These are phyloP conservation scores for Sphenodon punctatus DNA, from an alignment of 2,797 vertebrate genomes.

Conservation along the genomic window DNA sequence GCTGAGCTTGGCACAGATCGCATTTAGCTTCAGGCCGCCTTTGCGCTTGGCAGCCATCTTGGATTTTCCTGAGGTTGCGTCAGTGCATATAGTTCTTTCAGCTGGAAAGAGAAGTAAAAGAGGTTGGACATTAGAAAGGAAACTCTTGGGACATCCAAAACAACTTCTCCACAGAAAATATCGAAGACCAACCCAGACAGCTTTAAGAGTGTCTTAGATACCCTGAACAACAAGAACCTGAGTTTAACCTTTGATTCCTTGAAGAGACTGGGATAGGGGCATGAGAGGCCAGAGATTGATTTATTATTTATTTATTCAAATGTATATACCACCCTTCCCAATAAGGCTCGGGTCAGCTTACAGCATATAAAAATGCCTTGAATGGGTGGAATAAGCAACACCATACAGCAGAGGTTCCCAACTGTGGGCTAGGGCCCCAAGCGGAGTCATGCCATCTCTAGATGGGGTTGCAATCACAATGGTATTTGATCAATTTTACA, in stretches of 20 bases:
- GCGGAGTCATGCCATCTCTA: too few relatives aligned
- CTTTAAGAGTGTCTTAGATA: too few relatives aligned
- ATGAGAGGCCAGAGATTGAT: too few relatives aligned
- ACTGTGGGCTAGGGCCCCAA: too few relatives aligned
- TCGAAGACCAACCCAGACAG: neutral
- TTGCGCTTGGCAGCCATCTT: slow-evolving; percentile 99
- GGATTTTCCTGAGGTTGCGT: slow-evolving; percentile 96
- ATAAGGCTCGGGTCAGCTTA: too few relatives aligned
- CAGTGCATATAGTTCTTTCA: slow-evolving; percentile 98
- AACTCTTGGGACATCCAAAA: neutral
- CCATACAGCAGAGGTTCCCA: neutral
- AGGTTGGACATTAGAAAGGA: slow-evolving; percentile 8
- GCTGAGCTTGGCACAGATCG: slow-evolving; percentile 99
- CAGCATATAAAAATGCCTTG: too few relatives aligned
- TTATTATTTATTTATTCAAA: too few relatives aligned
- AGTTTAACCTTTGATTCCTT: neutral
- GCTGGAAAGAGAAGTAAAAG: slow-evolving; percentile 72
- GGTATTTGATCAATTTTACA: too few relatives aligned
- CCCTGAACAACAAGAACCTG: too few relatives aligned
- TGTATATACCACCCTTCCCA: too few relatives aligned
- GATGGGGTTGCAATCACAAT: too few relatives aligned
- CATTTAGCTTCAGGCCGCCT: slow-evolving; percentile 99
- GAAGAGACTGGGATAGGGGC: neutral
- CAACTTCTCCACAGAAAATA: neutral
- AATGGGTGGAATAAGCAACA: too few relatives aligned